A percentile compares a stretch with the other conserved stretches of the same genome.
phyloP scores from a whole-genome alignment of 2,888 invertebrate genomes.

The Listrodromus nycthemerus region DNA sequence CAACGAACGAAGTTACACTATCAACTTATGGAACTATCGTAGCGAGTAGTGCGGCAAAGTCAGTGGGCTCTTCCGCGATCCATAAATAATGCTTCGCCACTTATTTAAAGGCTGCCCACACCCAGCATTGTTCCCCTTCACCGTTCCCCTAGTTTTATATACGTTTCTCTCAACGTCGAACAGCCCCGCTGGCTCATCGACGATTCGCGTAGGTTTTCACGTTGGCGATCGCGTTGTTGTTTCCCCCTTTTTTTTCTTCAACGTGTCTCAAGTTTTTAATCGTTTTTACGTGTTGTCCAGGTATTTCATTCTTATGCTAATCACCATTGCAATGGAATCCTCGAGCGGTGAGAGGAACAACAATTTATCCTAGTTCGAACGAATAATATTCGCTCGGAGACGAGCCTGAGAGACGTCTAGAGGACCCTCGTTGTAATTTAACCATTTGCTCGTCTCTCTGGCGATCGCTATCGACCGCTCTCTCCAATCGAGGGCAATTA shows the following conservation, averaged over 20 bases:
- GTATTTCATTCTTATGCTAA: slow-evolving; percentile 17
- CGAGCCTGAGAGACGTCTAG: neutral
- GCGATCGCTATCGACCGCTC: slow-evolving; percentile 23
- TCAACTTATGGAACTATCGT: neutral
- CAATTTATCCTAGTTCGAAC: neutral
- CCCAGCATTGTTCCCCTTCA: slow-evolving; percentile 67
- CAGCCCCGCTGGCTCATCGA: slow-evolving; percentile 9
- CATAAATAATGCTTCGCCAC: slow-evolving; percentile 66
- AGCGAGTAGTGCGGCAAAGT: slow-evolving; percentile 19
- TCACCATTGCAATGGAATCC: slow-evolving; percentile 11
- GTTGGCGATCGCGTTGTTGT: slow-evolving; percentile 15
- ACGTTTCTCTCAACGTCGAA: slow-evolving; percentile 24
- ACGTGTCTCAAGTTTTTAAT: neutral
- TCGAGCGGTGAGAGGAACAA: neutral
- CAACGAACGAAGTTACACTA: neutral
- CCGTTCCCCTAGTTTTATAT: slow-evolving; percentile 53
- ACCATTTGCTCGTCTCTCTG: slow-evolving; percentile 3
- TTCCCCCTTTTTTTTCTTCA: neutral
- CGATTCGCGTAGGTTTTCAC: slow-evolving; percentile 31
- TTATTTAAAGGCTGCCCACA: slow-evolving; percentile 70
- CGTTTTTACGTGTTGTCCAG: neutral
- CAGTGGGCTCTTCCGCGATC: slow-evolving; percentile 63
- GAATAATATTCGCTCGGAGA: neutral
- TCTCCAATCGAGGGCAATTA: slow-evolving; percentile 46
- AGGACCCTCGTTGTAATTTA: neutral